phyloP scores from a whole-genome alignment of 2,888 invertebrate genomes.

The Phaedon cochleariae region DNA sequence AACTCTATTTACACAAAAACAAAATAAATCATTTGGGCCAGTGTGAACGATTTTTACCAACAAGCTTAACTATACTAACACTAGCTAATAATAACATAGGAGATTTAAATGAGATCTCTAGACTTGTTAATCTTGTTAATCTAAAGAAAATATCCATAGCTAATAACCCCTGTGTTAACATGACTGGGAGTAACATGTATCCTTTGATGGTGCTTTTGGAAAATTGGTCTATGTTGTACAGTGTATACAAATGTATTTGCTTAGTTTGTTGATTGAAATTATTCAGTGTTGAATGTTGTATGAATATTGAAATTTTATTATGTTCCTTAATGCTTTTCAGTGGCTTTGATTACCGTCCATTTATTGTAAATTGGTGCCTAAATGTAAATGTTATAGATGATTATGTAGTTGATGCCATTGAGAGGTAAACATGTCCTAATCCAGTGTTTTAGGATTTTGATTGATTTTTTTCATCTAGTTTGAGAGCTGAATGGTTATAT shows the following conservation, averaged over 20 bases:
- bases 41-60: slow-evolving; percentile 84
- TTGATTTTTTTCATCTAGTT: slow-evolving; percentile 63
- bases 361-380: slow-evolving; percentile 93
- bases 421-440: slow-evolving; percentile 71
- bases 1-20: slow-evolving; percentile 86
- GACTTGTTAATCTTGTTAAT: slow-evolving; percentile 77
- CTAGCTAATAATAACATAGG: slow-evolving; percentile 84
- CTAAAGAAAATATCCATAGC: slow-evolving; percentile 84
- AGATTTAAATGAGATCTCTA: slow-evolving; percentile 87
- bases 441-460: not conserved
- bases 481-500: slow-evolving; percentile 95
- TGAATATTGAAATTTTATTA: too few relatives aligned
- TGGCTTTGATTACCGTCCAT: slow-evolving; percentile 91
- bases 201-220: slow-evolving; percentile 62
- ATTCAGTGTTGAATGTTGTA: not conserved
- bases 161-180: slow-evolving; percentile 87
- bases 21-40: slow-evolving; percentile 82
- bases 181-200: slow-evolving; percentile 82
- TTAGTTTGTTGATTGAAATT: too few relatives aligned
- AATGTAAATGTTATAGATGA: slow-evolving; percentile 88
- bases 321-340: slow-evolving; percentile 63
- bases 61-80: slow-evolving; percentile 77
- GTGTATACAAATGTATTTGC: too few relatives aligned
- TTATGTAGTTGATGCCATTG: slow-evolving; percentile 87
- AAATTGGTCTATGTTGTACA: not conserved